Evolutionary conservation across 2,888 invertebrate genomes (phyloP), one percentile per base, ranked within the genome.

Genomic region (Hyalella azteca): DNA sequence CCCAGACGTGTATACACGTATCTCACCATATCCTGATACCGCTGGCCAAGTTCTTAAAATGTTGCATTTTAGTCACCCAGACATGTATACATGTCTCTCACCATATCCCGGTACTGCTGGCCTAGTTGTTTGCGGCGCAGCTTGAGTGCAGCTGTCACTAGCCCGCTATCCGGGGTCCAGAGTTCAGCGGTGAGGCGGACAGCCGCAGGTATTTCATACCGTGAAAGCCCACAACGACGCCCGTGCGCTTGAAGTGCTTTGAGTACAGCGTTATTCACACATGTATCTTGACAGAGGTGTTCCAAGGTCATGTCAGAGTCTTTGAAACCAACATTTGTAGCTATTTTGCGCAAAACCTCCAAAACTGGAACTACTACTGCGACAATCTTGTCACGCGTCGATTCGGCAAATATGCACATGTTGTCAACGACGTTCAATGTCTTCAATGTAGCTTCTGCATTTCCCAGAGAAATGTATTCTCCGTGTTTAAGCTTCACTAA

Each of bases 401-500:
- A 91, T 90, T 97, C 96, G 15, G 97, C 99, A 89, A 96, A 96
- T 76, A 98, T 95, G 88, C 98, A 99, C 88, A 98, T 94, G 89
- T 98, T 98, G 88, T 99, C 98, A 76, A 99, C 94, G 48, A 97
- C 89, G 11, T 97, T 93, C 86, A 95, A 95, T 13, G 98, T 88
- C 84, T 90, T 88, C 73, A 91, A 86, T 13, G 87, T 88, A 0
- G 90, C 88, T 86, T 91, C 91, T 15, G 90, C 88, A 82, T 89
- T 89, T 3, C 88, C 89, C 22, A 91, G 87, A 2, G 90, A 90
- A 32, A 91, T 88, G 85, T 90, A 91, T 86, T 91, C 91, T 54
- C 91, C 91, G 82, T 89, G 89, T 81, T 90, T 89, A 36, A 91
- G 87, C 85, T 91, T 91, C 19, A 91, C 89, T 50, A 91, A 86